phyloP scores from a whole-genome alignment of 2,888 invertebrate genomes.

The Hemicrepidius hirtus region DNA sequence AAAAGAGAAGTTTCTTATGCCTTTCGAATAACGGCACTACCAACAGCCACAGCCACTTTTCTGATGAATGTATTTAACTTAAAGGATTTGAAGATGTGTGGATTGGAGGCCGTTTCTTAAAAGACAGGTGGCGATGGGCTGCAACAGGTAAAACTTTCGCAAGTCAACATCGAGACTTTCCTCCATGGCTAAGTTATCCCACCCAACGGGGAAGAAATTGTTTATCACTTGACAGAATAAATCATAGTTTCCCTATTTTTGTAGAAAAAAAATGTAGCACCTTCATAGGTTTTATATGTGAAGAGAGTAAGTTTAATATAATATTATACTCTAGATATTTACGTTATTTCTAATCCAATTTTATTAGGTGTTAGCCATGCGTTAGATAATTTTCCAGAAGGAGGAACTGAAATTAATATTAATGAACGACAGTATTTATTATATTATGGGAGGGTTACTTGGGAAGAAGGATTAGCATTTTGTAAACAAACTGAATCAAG shows the following conservation, averaged over 20 bases:
- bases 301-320: constrained; percentile 70
- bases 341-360: not conserved
- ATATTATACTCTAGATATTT: not conserved
- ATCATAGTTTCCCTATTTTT: constrained; percentile 74
- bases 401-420: constrained; percentile 53
- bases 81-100: constrained; percentile 19
- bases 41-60: too few relatives aligned
- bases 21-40: too few relatives aligned
- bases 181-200: constrained; percentile 16
- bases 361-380: not conserved
- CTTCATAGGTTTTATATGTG: constrained; percentile 73
- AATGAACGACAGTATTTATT: constrained; percentile 70
- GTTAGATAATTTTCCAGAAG: constrained; percentile 1
- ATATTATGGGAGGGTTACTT: constrained; percentile 71
- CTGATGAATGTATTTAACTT: not conserved
- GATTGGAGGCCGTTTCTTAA: constrained; percentile 19
- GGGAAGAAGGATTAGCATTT: constrained; percentile 74
- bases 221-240: constrained; percentile 73
- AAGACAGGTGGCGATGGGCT: constrained; percentile 11
- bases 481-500: constrained; percentile 72
- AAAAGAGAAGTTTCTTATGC: too few relatives aligned
- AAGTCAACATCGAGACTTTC: not conserved
- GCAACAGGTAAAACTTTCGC: not conserved
- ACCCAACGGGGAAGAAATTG: constrained; percentile 73
- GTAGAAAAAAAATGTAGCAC: constrained; percentile 73